Evolutionary conservation across 2,113 vertebrate genomes (phyloP).

Genomic region (Muntiacus muntjak): DNA sequence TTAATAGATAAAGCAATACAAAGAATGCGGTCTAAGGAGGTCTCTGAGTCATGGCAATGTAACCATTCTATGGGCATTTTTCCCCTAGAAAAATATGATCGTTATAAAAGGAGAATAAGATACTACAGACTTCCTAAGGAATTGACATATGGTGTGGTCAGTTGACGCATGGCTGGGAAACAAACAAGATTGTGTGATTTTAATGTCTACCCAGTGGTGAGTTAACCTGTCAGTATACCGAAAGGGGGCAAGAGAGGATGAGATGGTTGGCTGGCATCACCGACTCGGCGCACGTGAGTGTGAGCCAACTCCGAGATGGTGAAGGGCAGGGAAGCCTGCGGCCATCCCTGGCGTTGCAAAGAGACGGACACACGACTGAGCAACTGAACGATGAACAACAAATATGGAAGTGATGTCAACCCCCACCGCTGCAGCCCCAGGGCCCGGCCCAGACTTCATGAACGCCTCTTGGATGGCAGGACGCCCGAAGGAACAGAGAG

Average conservation of each 20-base stretch:
- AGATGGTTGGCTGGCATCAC: background rate
- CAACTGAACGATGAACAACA: background rate
- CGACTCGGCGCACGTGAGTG: background rate
- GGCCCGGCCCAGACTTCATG: background rate
- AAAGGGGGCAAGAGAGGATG: background rate
- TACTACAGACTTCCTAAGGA: background rate
- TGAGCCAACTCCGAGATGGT: background rate
- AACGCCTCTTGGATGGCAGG: background rate
- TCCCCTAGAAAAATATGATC: background rate
- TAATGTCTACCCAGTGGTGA: accelerated
- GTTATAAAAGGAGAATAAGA: background rate
- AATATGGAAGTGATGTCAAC: background rate
- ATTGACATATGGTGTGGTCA: accelerated
- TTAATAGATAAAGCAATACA: too few species aligned
- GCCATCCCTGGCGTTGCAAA: background rate
- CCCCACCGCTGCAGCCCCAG: too few species aligned
- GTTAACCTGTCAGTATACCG: background rate
- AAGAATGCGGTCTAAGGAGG: background rate
- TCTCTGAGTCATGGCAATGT: background rate
- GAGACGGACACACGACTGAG: background rate
- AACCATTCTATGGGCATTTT: background rate
- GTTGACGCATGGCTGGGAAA: background rate
- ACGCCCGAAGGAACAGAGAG: accelerated
- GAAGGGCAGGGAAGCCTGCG: background rate
- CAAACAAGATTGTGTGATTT: background rate